Percentiles rank a stretch among this genome's conserved stretches.
These are phyloP conservation scores for Sphaerodactylus townsendi DNA, from an alignment of 2,113 vertebrate species.

Conservation along the genomic window DNA sequence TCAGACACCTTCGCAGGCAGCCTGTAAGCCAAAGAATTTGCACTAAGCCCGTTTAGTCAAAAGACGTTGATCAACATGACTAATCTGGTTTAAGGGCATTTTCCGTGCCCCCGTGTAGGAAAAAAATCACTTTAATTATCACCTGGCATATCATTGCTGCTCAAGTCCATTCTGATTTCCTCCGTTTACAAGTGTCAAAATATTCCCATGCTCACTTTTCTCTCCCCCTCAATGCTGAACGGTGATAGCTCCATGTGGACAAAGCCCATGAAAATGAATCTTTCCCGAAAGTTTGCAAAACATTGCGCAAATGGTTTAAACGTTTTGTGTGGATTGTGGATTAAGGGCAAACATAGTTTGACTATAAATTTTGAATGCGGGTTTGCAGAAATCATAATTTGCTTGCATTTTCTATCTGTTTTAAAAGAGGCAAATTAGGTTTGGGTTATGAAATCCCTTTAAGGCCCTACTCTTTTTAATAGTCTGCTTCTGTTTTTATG, in stretches of 20 bases:
- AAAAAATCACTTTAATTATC: background rate
- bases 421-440: background rate
- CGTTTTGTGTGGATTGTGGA: too few species aligned
- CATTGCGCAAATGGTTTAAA: too few species aligned
- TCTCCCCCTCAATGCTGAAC: too few species aligned
- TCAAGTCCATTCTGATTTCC: background rate
- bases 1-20: background rate
- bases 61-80: background rate
- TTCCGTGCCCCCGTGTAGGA: background rate
- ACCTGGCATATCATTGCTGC: background rate
- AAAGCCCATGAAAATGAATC: too few species aligned
- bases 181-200: background rate
- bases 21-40: background rate
- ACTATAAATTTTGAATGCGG: background rate
- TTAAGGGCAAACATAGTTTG: background rate
- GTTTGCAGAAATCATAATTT: background rate
- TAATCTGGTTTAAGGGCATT: background rate
- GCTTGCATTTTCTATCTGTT: accelerated
- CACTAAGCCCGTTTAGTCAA: background rate
- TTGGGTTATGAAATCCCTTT: accelerated
- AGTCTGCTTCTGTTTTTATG: too few species aligned
- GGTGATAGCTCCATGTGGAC: too few species aligned
- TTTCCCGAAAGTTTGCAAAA: too few species aligned
- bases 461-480: too few species aligned
- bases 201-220: background rate